Conservation (phyloP, 2,888 invertebrate species). For the Ametastegia equiseti region DNA sequence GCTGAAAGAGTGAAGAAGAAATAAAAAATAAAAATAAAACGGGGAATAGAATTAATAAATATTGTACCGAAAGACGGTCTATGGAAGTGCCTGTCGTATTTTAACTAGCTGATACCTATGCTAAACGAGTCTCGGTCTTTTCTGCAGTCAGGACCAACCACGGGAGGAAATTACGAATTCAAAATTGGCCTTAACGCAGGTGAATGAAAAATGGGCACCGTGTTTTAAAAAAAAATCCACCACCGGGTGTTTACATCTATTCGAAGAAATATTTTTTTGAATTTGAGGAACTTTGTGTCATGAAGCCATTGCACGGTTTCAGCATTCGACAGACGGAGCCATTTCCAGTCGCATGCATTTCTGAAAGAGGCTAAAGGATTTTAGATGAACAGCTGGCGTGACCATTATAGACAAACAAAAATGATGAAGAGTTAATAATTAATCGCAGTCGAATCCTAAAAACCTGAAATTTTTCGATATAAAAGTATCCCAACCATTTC, state of each 20-base stretch:
- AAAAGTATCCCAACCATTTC: no score
- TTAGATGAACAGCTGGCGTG: neutral
- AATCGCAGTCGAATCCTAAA: neutral
- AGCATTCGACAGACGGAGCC: neutral
- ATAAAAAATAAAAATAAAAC: neutral
- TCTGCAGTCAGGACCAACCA: neutral
- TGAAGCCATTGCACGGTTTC: neutral
- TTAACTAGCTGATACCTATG: neutral
- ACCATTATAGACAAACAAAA: neutral
- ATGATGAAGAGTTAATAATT: neutral
- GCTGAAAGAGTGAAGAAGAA: neutral
- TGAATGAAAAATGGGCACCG: conserved; percentile 24
- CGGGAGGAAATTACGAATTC: conserved; percentile 9
- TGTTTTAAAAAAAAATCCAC: neutral
- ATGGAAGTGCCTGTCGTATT: conserved; percentile 4
- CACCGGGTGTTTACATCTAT: neutral
- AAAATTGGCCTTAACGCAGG: conserved; percentile 16
- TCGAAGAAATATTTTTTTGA: neutral
- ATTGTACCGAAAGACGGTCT: neutral
- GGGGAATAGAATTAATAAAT: conserved; percentile 23
- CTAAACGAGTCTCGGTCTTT: neutral
- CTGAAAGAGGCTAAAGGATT: neutral
- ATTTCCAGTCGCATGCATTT: neutral
- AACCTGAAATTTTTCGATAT: neutral
- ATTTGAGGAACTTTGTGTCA: neutral